Evolutionary conservation across 92 coral and sea anemone species (phyloP), one percentile per base, ranked within the genome.

Genomic region (Pocillopora grandis): DNA sequence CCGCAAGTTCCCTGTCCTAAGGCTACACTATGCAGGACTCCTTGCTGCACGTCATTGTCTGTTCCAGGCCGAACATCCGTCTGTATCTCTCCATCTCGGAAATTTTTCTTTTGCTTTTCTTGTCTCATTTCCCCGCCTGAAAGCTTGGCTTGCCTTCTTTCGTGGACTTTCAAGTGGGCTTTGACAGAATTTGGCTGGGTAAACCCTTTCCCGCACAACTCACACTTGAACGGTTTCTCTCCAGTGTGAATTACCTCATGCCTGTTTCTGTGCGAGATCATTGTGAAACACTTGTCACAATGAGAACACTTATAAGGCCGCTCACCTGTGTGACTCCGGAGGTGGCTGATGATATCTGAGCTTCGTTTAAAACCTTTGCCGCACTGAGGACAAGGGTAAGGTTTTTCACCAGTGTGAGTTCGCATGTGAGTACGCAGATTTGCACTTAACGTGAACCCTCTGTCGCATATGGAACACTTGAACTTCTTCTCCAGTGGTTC

Each of bases 321-420:
- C 61, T 76, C 88, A 6, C 91, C 91, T 17, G 81, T 75, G 65
- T 88, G 91, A 13, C 80, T 83, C 37, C 87, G 82, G 13, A 84
- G 66, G 63, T 88, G 91, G 18, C 77, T 64, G 65, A 56, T 49
- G 21, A 88, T 49, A 62, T 88, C 88, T 37, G 79, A 35, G 70
- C 87, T 69, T n/a, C 85, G 62, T 17, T 37, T 70, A 57, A 88
- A 88, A 66, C 63, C 73, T 62, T 82, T 88, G 19, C 87, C 85
- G 48, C 91, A 88, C 66, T 77, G 85, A 17, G 79, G 71, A 33
- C 91, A 88, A 42, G 82, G 77, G 35, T 59, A 88, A 48, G 88
- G 91, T 65, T 72, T 88, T 60, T 76, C 91, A 36, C 81, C 88
- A 9, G 91, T 84, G 64, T 88, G 91, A 17, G 78, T 78, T 18